Evolutionary conservation across 2,113 vertebrate genomes (phyloP).

Genomic region (Ahaetulla prasina): DNA sequence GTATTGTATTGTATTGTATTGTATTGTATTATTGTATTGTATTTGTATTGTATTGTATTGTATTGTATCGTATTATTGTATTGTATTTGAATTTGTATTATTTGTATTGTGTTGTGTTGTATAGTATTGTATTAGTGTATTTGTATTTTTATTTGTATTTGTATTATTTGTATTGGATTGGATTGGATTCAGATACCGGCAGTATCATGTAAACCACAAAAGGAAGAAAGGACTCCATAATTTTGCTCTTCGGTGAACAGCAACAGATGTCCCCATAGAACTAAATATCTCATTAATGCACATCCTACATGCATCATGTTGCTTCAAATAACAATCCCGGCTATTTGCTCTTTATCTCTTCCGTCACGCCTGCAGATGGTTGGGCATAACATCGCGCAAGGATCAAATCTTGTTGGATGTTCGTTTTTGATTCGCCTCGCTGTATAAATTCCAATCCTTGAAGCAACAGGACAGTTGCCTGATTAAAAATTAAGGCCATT

Average conservation of each 20-base stretch:
- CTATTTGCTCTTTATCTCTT: slow-evolving; percentile 41
- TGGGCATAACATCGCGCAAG: slow-evolving; percentile 36
- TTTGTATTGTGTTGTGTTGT: too few relatives aligned
- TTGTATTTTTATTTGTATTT: too few relatives aligned
- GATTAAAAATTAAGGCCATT: not conserved
- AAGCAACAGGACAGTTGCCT: not conserved
- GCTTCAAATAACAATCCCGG: slow-evolving; percentile 40
- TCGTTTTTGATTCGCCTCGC: slow-evolving; percentile 9
- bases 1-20: too few relatives aligned
- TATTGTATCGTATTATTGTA: too few relatives aligned
- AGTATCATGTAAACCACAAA: not conserved
- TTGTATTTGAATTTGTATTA: too few relatives aligned
- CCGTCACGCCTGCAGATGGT: slow-evolving; percentile 35
- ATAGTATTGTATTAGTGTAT: too few relatives aligned
- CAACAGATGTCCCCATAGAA: slow-evolving; percentile 47
- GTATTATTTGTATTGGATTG: too few relatives aligned
- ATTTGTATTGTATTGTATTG: too few relatives aligned
- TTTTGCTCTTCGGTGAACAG: slow-evolving; percentile 38
- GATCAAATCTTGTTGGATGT: slow-evolving; percentile 53
- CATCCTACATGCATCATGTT: slow-evolving; percentile 50
- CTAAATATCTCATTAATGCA: slow-evolving; percentile 44
- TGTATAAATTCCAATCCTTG: not conserved
- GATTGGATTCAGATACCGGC: too few relatives aligned
- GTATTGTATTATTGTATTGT: too few relatives aligned
- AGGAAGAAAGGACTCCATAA: accelerated